Evolutionary conservation across 1,140 invertebrate species (phyloP), one percentile per base, ranked within the genome.

Genomic region (Aphelinus certus): DNA sequence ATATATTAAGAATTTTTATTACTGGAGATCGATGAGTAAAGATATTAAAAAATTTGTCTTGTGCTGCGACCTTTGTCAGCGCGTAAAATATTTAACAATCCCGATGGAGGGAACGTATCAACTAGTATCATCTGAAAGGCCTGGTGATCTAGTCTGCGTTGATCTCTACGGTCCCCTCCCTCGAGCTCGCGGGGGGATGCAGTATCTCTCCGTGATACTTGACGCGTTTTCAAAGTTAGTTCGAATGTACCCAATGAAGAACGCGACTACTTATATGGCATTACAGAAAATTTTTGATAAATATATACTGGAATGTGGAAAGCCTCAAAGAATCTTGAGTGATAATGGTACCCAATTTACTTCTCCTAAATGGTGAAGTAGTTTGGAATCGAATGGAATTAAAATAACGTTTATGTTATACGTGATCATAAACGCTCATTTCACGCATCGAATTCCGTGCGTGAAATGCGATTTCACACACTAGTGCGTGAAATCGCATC

Each of bases 291-390:
- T 66, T 4, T 26, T 66, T 2, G 42, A 60, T 4, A n/a, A 60
- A 10, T 60, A 60, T 26, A 60, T 60, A 10, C 57, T 1, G 5
- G 57, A 60, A 47, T 86, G 43, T 43, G 42, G 49, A 3, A n/a
- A 60, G 26, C n/a, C n/a, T 26, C 5, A 60, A 10, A 60, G 57
- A 26, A 60, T 60, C n/a, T 26, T 60, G 57, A 60, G 7, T 26
- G 57, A 60, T 26, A 60, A 60, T 71, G 85, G 85, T 7, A 72
- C 79, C 1, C 85, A 87, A 69, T 87, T 86, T 67, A 75, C 78
- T 1, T 69, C 78, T 0, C 42, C 2, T 7, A 58, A 53, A 47
- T 79, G 73, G 78, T 55, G 51, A 3, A 53, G 76, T 61, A n/a
- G 7, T n/a, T 58, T 79, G 7, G 51, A 68, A 2, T 3, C 10